Base-by-base conservation (phyloP, 1,140 invertebrate species). In the Temnothorax longispinosus region DNA sequence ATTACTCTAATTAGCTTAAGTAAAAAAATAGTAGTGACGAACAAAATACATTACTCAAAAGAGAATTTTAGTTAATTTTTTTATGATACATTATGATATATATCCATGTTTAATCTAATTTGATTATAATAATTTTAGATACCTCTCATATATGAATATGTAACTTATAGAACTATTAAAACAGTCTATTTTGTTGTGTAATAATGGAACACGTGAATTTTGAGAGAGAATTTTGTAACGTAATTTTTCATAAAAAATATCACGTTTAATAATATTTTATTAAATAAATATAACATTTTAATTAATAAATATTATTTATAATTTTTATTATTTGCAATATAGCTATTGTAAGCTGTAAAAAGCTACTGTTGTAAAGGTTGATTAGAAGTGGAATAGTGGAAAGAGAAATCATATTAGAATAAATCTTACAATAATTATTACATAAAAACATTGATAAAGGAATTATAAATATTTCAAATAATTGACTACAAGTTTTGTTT, bases 1-100 rank as follows among this genome's bases (percentile, higher is more conserved):
- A 50, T 84, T 56, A 15, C 11, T 32, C 21, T 77, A 76, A 84
- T 89, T 87, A 75, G 54, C 2, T 15, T n/a, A 27, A 7, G 27
- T 75, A 6, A 60, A 75, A 76, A 67, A 54, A 60, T 87, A 38
- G 52, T 11, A 35, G 1, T 0, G 44, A 38, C n/a, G 56, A 60
- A 47, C 38, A 15, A 84, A 84, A 60, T 18, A 3, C 35, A 74
- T 84, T 52, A 74, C 7, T 60, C 13, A 44, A 1, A 27, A 21
- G 21, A 21, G 1, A 35, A 18, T 80, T 65, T 52, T 38, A 38
- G 0, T 5, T 7, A 38, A 2, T 72, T 82, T 35, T 84, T 47
- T 32, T 15, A 44, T 56, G 38, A 56, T 72, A 10, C 58, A 74
- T 74, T 58, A 58, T 8, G 27, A 27, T 35, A 38, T 10, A 21